Evolutionary conservation across 1,140 invertebrate genomes (phyloP).

Genomic region (Octopus sinensis): DNA sequence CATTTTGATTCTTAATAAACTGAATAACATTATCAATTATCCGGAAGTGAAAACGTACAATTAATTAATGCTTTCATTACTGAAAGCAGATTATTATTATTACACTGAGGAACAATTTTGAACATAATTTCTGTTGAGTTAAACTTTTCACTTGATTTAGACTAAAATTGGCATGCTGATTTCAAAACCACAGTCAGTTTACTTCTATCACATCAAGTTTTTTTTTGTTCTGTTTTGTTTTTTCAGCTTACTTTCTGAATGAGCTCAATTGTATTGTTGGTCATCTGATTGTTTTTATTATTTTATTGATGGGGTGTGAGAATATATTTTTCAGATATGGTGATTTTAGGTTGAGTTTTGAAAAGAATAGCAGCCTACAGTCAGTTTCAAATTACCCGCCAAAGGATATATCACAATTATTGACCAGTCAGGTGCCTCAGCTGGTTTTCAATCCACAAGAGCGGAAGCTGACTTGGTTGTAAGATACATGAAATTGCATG

Average conservation of each 20-base stretch:
- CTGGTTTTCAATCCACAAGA: background rate
- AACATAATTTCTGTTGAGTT: no score
- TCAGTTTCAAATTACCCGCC: background rate
- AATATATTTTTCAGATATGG: background rate
- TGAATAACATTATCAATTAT: no score
- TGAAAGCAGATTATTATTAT: no score
- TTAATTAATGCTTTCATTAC: no score
- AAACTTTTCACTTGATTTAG: background rate
- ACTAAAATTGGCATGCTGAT: background rate
- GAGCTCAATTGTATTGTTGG: background rate
- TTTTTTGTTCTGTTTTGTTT: background rate
- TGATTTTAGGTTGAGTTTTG: background rate
- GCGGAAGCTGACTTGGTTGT: background rate
- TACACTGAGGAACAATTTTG: no score
- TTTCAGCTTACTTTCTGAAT: background rate
- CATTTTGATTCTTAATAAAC: no score
- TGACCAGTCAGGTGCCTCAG: background rate
- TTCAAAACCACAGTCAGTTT: background rate
- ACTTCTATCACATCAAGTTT: background rate
- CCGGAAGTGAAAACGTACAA: no score
- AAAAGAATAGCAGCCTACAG: background rate
- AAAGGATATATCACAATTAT: background rate
- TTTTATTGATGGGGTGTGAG: background rate
- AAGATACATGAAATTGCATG: background rate
- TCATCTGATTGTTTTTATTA: background rate